These are phyloP conservation scores for Clusia tigrina DNA, from an alignment of 2,888 invertebrate genomes.

Conservation along the genomic window DNA sequence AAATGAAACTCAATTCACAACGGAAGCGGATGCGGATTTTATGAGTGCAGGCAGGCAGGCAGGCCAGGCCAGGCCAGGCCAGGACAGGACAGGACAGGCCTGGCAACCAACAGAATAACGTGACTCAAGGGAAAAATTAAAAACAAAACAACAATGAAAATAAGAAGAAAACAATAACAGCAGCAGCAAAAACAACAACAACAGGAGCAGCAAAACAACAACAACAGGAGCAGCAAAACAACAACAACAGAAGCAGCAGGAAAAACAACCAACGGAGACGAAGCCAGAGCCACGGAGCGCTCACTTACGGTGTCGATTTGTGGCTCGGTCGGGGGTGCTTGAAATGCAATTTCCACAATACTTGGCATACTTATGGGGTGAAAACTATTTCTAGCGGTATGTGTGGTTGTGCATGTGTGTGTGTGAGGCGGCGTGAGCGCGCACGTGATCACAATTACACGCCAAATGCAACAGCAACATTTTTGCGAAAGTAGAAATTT, in stretches of 20 bases:
- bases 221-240: not conserved
- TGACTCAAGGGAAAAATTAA: not conserved
- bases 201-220: too few species aligned
- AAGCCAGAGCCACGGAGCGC: too few species aligned
- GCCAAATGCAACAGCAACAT: not conserved
- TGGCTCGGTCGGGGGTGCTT: conserved; percentile 7
- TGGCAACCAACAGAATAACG: not conserved
- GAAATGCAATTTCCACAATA: not conserved
- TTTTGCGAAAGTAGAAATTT: not conserved
- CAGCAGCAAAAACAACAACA: not conserved
- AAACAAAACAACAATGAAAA: not conserved
- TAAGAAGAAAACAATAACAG: not conserved
- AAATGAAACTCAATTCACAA: not conserved
- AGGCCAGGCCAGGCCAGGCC: too few species aligned
- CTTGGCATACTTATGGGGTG: conserved; percentile 6
- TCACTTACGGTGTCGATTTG: not conserved
- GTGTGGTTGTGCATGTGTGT: not conserved
- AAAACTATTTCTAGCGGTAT: not conserved
- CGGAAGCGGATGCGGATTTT: not conserved
- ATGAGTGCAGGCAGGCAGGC: conserved; percentile 1
- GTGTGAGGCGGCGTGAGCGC: not conserved
- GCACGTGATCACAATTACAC: conserved; percentile 5
- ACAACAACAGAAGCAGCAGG: not conserved
- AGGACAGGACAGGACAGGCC: too few species aligned
- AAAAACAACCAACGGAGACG: not conserved